Evolutionary conservation across 2,888 invertebrate species (phyloP), one percentile per base, ranked within the genome.

Genomic region (Penaeus monodon): DNA sequence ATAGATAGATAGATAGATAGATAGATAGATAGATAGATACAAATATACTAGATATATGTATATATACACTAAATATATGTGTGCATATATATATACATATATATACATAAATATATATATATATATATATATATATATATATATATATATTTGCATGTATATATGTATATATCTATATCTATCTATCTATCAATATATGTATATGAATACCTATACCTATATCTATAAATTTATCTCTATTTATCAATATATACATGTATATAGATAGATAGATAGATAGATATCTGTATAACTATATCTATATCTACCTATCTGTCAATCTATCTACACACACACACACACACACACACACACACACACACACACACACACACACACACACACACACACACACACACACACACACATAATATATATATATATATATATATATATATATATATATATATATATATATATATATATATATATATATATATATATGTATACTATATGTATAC

Each of bases 51-150:
- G 2, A 44, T 44, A 44, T 7, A 44, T 44, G 7, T 44, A 44
- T 44, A 7, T 44, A 7, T 44, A 3, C 3, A 3, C 3, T 1
- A 33, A 3, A 33, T 33, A 3, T 33, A 1, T 33, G 33, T 33
- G 3, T 44, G 8, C 7, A 7, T 44, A 7, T 44, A 7, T 44
- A 7, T 44, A 44, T 44, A 38, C 20, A 68, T 68, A 68, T 68
- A 68, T 68, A 68, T 68, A 68, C 20, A 68, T 68, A 68, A 20
- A 68, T 68, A 68, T 68, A 68, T 68, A 68, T 68, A 68, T 68
- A 68, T 68, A 68, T 68, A 68, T 68, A 68, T 68, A 68, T 68
- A 68, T 68, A 68, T 68, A 68, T 68, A 68, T 68, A 68, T 68
- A 68, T 68, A 68, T 68, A 68, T 68, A 68, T 68, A 68, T 68